These are phyloP conservation scores for Drosophila colorata DNA, from an alignment of 2,888 invertebrate genomes.

Conservation along the genomic window DNA sequence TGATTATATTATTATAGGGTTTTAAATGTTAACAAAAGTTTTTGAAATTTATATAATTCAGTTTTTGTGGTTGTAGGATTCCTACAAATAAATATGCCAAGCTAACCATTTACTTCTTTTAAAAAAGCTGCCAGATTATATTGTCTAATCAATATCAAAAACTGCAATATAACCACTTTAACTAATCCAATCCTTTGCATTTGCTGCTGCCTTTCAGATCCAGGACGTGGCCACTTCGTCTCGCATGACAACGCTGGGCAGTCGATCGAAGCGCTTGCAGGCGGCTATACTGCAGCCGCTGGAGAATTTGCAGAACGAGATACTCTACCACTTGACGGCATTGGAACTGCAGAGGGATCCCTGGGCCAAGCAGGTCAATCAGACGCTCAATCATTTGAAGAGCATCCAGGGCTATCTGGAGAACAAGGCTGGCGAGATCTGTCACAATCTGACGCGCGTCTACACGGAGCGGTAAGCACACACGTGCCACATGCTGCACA, in stretches of 20 bases:
- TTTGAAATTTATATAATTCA: too few species aligned
- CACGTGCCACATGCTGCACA: slow-evolving; percentile 14
- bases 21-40: too few species aligned
- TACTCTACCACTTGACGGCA: slow-evolving; percentile 91
- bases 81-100: too few species aligned
- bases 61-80: too few species aligned
- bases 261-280: slow-evolving; percentile 88
- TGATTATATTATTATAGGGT: too few species aligned
- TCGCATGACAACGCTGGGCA: slow-evolving; percentile 90
- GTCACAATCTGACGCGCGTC: slow-evolving; percentile 87
- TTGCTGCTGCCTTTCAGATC: slow-evolving; percentile 83
- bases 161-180: background rate
- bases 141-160: too few species aligned
- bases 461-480: slow-evolving; percentile 82
- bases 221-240: slow-evolving; percentile 90
- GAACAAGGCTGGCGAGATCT: slow-evolving; percentile 90
- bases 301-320: slow-evolving; percentile 89
- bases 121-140: too few species aligned
- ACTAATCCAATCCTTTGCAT: background rate
- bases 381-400: slow-evolving; percentile 90
- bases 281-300: slow-evolving; percentile 89
- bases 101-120: too few species aligned
- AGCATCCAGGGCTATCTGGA: slow-evolving; percentile 92
- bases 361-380: slow-evolving; percentile 89
- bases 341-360: slow-evolving; percentile 91